These are phyloP conservation scores for Macaca nemestrina DNA, from an alignment of 2,113 vertebrate genomes.

Conservation along the genomic window DNA sequence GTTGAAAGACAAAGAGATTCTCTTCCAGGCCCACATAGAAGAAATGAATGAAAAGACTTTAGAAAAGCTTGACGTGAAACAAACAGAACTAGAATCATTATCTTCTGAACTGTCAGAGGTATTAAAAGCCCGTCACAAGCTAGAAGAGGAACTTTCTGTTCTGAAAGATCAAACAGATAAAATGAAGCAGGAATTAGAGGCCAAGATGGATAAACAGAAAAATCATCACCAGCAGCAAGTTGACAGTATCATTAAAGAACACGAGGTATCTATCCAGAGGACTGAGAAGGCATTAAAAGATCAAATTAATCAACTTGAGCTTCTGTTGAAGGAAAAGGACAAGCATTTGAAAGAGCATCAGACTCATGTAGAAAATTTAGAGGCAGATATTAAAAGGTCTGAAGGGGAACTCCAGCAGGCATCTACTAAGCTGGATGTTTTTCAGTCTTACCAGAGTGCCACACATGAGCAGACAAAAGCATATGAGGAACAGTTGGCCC, in stretches of 20 bases:
- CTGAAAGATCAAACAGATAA: conserved; percentile 77
- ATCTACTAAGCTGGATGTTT: conserved; percentile 79
- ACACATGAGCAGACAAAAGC: conserved; percentile 60
- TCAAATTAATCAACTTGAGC: conserved; percentile 88
- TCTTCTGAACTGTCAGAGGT: conserved; percentile 90
- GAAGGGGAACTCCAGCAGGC: conserved; percentile 79
- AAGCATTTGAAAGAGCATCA: conserved; percentile 84
- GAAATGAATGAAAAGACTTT: conserved; percentile 95
- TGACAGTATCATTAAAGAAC: conserved; percentile 84
- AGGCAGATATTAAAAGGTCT: conserved; percentile 82
- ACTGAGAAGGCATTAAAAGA: conserved; percentile 89
- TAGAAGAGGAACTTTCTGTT: conserved; percentile 86
- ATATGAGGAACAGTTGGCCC: conserved; percentile 80
- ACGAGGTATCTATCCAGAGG: conserved; percentile 84
- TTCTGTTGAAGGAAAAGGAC: conserved; percentile 89
- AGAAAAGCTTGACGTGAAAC: conserved; percentile 93
- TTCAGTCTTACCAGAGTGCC: conserved; percentile 52
- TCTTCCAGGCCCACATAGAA: conserved; percentile 91
- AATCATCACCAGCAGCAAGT: conserved; percentile 85
- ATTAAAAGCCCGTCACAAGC: conserved; percentile 83
- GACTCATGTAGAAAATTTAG: conserved; percentile 81
- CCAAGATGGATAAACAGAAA: conserved; percentile 85
- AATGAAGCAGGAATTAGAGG: conserved; percentile 83
- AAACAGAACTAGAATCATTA: conserved; percentile 91
- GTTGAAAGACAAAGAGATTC: conserved; percentile 90